Evolutionary conservation across 2,797 vertebrate genomes (phyloP), one percentile per base, ranked within the genome.

Genomic region (Galago senegalensis): DNA sequence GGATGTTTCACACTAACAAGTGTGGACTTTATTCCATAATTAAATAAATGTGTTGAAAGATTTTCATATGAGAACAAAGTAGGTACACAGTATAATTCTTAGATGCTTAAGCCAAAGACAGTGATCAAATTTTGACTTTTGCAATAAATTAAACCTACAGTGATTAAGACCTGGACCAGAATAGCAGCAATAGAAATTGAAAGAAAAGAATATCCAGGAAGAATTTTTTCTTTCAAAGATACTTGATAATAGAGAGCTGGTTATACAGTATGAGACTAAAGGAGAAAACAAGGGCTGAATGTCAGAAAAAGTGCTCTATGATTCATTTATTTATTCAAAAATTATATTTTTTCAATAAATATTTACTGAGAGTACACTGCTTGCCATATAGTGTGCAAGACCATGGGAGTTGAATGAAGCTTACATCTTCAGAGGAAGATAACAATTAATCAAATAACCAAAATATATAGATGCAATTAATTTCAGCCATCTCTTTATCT

Each of bases 401-500:
- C 20, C 37, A 76, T 37, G 18, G 3, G 31, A 7, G 0, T 46
- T 79, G 31, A 72, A 3, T 25, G 56, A 9, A 14, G 7, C 23
- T n/a, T 43, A 60, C 12, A 25, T 53, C 58, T 92, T 89, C 29
- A 53, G 31, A 77, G 25, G 34, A 53, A 60, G n/a, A 89, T 20
- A 61, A 20, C 43, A 3, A 92, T 20, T 46, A n/a, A 73, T 88
- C 27, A 69, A 91, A 37, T 85, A 65, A 81, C 3, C 4, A 87
- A 77, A 29, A 86, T 27, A 29, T 76, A 70, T 65, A 93, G 31
- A 17, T 77, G 93, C 91, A 80, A 81, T 70, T 76, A 76, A 95
- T 87, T 94, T 84, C 29, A 88, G 60, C 2, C 2, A 84, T 65
- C 29, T 56, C 18, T 34, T 69, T 84, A 27, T 58, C 12, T 65